Conservation (phyloP, 2,797 vertebrate genomes). For the Acanthis flammea region DNA sequence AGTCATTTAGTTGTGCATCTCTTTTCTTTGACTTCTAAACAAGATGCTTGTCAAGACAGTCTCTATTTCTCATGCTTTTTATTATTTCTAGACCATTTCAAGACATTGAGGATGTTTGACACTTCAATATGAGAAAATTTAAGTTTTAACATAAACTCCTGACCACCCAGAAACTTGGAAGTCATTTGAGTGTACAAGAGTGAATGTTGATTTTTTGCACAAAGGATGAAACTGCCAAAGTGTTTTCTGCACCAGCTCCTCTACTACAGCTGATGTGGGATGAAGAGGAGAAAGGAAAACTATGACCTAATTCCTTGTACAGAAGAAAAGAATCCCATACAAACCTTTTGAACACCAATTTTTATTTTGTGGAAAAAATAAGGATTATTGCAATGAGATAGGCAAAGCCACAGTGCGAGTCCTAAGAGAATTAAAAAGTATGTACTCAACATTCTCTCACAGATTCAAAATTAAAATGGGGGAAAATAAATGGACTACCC, state of each 20-base stretch:
- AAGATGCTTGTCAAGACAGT: not conserved
- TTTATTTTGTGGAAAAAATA: not conserved
- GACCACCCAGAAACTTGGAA: not conserved
- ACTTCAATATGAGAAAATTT: not conserved
- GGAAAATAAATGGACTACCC: no score
- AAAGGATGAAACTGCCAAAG: not conserved
- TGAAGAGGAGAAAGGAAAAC: not conserved
- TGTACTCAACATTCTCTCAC: not conserved
- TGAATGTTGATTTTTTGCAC: not conserved
- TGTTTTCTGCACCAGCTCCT: not conserved
- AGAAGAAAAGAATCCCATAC: not conserved
- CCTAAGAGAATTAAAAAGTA: not conserved
- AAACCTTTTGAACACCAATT: not conserved
- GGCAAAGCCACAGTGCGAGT: fast-evolving
- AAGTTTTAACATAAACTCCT: not conserved
- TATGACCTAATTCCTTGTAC: not conserved
- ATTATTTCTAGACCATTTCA: not conserved
- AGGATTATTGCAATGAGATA: not conserved
- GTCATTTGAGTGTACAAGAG: not conserved
- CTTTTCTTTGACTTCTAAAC: not conserved
- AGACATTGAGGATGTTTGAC: not conserved
- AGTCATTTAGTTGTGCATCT: not conserved
- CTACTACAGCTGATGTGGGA: not conserved
- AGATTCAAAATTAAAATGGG: not conserved
- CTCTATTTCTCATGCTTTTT: not conserved